These are phyloP conservation scores for Eupithecia exiguata DNA, from an alignment of 2,888 invertebrate genomes.

Conservation along the genomic window DNA sequence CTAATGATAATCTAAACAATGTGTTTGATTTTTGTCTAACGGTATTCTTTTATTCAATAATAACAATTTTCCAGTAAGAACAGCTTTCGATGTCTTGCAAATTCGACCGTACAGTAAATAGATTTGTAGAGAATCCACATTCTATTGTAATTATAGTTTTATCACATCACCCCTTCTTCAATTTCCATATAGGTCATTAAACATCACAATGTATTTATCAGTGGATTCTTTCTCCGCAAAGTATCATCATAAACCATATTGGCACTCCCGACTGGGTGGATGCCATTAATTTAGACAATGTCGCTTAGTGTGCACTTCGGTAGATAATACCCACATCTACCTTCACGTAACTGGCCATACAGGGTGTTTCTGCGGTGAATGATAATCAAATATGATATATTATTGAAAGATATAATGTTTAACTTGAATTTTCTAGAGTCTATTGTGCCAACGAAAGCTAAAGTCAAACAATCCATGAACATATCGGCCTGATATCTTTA, in stretches of 20 bases:
- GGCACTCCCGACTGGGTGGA: constrained; percentile 19
- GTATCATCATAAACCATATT: constrained; percentile 1
- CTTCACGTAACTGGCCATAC: constrained; percentile 19
- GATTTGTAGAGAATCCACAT: no score
- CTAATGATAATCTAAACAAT: no score
- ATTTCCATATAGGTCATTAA: background rate
- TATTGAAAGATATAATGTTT: background rate
- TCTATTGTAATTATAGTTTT: no score
- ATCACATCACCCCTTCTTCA: background rate
- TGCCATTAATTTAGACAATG: constrained; percentile 40
- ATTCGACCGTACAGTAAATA: no score
- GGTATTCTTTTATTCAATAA: no score
- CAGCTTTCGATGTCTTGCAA: no score
- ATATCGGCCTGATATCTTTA: no score
- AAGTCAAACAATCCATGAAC: background rate
- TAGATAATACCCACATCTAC: constrained; percentile 51
- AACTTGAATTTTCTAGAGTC: background rate
- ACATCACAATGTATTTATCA: background rate
- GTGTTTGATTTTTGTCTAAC: no score
- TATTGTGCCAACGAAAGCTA: background rate
- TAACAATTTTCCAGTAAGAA: no score
- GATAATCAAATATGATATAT: background rate
- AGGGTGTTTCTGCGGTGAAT: constrained; percentile 17
- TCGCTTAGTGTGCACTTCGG: constrained; percentile 37
- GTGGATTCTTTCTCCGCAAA: background rate